Evolutionary conservation across 2,113 vertebrate genomes (phyloP).

Genomic region (Rhodinocichla rosea): DNA sequence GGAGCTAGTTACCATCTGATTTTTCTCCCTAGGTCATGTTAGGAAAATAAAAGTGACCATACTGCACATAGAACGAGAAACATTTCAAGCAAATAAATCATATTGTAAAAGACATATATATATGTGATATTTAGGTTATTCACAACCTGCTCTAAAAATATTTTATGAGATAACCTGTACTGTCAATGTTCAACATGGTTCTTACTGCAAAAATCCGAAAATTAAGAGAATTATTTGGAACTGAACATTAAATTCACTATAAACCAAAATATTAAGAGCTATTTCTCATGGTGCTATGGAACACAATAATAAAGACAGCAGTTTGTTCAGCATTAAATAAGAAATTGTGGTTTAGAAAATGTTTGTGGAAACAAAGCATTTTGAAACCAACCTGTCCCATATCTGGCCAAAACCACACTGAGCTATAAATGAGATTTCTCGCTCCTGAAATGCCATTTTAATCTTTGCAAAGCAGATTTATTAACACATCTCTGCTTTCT

Average conservation of each 20-base stretch:
- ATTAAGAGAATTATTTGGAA: neutral
- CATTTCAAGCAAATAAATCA: neutral
- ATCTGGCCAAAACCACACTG: neutral
- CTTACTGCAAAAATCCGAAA: neutral
- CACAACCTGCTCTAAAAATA: neutral
- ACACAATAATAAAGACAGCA: neutral
- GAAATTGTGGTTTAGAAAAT: slow-evolving; percentile 8
- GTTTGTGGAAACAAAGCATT: slow-evolving; percentile 7
- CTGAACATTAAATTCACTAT: neutral
- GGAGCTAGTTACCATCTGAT: neutral
- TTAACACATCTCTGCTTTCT: neutral
- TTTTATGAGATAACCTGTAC: neutral
- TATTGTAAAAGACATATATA: neutral
- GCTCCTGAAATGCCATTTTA: neutral
- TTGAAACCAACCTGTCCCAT: neutral
- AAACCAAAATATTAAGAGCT: neutral
- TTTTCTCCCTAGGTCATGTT: neutral
- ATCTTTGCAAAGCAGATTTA: neutral
- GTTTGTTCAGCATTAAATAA: neutral
- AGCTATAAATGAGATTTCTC: neutral
- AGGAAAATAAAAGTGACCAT: neutral
- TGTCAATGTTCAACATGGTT: neutral
- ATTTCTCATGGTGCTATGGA: neutral
- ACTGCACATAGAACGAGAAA: neutral
- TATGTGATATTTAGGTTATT: neutral